Evolutionary conservation across 2,113 vertebrate genomes (phyloP), one percentile per base, ranked within the genome.

Genomic region (Marcusenius ussheri): DNA sequence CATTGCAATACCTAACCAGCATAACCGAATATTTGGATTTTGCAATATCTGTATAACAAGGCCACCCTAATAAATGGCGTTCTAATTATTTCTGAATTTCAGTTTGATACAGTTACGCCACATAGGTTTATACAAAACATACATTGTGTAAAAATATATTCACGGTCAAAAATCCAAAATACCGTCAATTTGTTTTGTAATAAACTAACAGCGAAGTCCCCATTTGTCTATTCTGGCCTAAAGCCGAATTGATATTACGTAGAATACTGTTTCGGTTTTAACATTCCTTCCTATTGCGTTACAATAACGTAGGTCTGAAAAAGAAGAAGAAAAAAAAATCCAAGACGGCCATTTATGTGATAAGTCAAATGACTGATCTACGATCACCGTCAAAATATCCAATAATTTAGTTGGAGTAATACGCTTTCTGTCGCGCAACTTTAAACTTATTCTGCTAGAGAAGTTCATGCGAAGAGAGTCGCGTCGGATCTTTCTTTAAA

Each of bases 341-440:
- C 15, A 83, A 53, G 89, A 45, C 77, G 74, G 70, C 70, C 89
- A 83, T 89, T 89, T 89, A 50, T 89, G 50, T 56, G 31, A 89
- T 83, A 83, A 50, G 77, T 89, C 77, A 53, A 51, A 89, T 89
- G 77, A 77, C 47, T 80, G 47, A 83, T 21, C 47, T 83, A 89
- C 49, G n/a, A 53, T 27, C 21, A 46, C 39, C 45, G 83, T 24
- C 35, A 47, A 46, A 84, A 84, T 46, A 84, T 47, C 21, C 4
- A 84, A 46, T 84, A 10, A 84, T 47, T 84, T n/a, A n/a, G 39
- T 47, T 47, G 24, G 42, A 11, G 19, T 46, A 46, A n/a, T n/a
- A 27, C 21, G 42, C 19, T 47, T 47, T 47, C 21, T n/a, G 46
- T 47, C 39, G 17, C 2, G 2, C 21, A 7, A 45, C 17, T 47